Conservation (phyloP, 2,113 vertebrate genomes). For the Haemorhous mexicanus region DNA sequence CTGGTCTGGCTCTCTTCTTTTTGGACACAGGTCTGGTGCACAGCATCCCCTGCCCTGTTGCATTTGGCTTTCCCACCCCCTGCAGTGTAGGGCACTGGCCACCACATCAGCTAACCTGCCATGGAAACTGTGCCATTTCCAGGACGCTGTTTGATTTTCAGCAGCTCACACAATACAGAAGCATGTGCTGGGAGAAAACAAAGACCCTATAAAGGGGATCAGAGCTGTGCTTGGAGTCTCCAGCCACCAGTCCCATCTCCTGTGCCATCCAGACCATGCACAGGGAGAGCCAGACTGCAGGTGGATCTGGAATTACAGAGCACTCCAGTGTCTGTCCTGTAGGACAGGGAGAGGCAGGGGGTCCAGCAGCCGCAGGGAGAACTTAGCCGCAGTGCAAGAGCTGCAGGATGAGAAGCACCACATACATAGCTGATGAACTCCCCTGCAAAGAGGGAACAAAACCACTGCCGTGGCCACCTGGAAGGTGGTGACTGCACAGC, state of each 20-base stretch:
- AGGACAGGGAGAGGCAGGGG: not conserved
- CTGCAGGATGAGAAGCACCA: not conserved
- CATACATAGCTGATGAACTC: not conserved
- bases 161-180: not conserved
- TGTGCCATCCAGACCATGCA: not conserved
- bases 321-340: not conserved
- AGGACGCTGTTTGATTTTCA: not conserved
- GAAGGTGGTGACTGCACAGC: not conserved
- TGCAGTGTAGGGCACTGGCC: not conserved
- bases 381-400: not conserved
- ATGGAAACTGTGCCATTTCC: not conserved
- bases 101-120: not conserved
- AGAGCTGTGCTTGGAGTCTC: not conserved
- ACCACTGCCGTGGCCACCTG: not conserved
- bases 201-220: not conserved
- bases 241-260: not conserved
- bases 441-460: not conserved
- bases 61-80: not conserved
- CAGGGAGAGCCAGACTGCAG: not conserved
- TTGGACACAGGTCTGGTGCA: not conserved
- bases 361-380: not conserved
- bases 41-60: rapidly evolving
- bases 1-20: not conserved
- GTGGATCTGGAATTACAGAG: not conserved
- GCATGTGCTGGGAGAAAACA: not conserved